phyloP scores from a whole-genome alignment of 92 coral and sea anemone genomes.

The Umimayanthus chanpuru region DNA sequence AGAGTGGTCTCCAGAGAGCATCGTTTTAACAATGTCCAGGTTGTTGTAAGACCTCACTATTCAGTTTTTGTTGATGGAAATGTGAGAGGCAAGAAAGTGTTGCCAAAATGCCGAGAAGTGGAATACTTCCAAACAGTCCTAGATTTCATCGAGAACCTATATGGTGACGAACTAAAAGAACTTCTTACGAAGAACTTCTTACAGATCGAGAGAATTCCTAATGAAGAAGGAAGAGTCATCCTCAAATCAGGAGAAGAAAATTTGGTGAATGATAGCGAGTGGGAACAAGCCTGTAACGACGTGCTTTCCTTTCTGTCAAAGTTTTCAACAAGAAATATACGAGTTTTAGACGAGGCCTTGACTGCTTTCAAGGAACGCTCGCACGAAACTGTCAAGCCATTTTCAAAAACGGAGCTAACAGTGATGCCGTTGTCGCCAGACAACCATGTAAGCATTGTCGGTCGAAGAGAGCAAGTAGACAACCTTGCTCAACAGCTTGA shows the following conservation, averaged over 20 bases:
- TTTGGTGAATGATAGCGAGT: neutral
- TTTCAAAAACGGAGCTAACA: neutral
- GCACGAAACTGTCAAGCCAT: neutral
- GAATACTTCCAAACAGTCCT: too few relatives aligned
- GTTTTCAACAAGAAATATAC: neutral
- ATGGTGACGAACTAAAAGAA: neutral
- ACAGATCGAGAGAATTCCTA: neutral
- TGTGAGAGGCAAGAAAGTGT: too few relatives aligned
- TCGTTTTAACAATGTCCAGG: too few relatives aligned
- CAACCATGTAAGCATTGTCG: conserved; percentile 3
- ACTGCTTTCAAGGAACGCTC: neutral
- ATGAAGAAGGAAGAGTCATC: conserved; percentile 2
- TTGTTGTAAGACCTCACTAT: too few relatives aligned
- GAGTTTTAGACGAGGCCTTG: neutral
- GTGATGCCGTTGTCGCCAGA: conserved; percentile 3
- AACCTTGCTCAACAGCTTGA: conserved; percentile 36
- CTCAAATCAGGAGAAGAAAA: neutral
- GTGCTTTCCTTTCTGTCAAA: neutral
- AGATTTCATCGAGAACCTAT: too few relatives aligned
- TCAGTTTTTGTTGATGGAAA: too few relatives aligned
- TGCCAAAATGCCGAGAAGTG: too few relatives aligned
- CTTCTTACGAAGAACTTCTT: neutral
- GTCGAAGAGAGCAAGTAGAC: conserved; percentile 47
- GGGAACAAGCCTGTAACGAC: conserved; percentile 20
- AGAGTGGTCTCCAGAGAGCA: too few relatives aligned